phyloP scores from a whole-genome alignment of 2,888 invertebrate genomes.

The Spialia ferax region DNA sequence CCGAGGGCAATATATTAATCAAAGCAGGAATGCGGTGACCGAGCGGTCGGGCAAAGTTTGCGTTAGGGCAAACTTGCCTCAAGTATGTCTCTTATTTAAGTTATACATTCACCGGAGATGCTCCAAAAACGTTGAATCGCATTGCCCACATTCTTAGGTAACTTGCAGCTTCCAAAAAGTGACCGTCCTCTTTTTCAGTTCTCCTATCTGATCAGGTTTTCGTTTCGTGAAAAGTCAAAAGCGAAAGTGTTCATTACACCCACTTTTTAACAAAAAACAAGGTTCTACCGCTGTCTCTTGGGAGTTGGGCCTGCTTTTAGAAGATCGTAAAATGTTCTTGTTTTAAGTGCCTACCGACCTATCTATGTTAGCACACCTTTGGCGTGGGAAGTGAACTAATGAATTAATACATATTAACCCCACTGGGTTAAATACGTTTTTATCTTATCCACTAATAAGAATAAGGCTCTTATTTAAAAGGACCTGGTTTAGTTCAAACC shows the following conservation, averaged over 20 bases:
- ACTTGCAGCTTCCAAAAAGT: background rate
- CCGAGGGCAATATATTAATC: slow-evolving; percentile 19
- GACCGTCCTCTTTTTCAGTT: slow-evolving; percentile 15
- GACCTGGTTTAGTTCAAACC: too few relatives aligned
- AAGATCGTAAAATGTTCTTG: background rate
- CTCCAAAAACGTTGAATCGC: slow-evolving; percentile 17
- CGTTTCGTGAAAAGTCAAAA: background rate
- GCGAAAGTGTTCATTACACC: background rate
- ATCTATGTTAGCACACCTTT: background rate
- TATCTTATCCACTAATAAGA: too few relatives aligned
- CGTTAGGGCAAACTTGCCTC: slow-evolving; percentile 13
- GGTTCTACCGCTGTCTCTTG: background rate
- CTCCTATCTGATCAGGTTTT: slow-evolving; percentile 10
- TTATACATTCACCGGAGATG: slow-evolving; percentile 15
- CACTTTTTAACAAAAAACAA: background rate
- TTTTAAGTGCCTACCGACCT: too few relatives aligned
- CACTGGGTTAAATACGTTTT: too few relatives aligned
- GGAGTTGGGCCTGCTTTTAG: background rate
- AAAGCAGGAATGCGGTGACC: slow-evolving; percentile 19
- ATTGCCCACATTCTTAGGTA: background rate
- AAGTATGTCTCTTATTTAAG: slow-evolving; percentile 28
- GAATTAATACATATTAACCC: too few relatives aligned
- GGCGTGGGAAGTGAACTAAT: background rate
- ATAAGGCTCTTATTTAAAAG: too few relatives aligned
- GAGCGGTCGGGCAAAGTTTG: background rate